Evolutionary conservation across 2,888 invertebrate species (phyloP), one percentile per base, ranked within the genome.

Genomic region (Vanessa cardui): DNA sequence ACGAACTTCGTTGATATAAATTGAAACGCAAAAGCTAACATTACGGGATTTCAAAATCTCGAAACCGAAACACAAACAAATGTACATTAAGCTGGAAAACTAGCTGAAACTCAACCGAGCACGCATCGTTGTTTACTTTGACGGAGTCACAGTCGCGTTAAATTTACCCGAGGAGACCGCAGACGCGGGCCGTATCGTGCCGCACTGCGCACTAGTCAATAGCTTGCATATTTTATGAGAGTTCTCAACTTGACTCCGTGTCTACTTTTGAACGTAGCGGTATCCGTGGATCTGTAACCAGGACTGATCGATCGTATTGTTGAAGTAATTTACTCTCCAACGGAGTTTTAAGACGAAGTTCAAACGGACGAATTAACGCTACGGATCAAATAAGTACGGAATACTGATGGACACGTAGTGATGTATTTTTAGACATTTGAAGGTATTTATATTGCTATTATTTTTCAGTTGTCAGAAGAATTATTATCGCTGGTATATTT

Each of bases 201-300:
- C 90, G 91, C 90, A 84, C 73, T 83, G 83, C 83, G 84, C 82
- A 84, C 82, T 80, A 86, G 83, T 86, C 89, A 83, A 89, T 87
- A 86, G 85, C 77, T 80, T 91, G 91, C 90, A 92, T 91, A 91
- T 90, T 92, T 92, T 87, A 92, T 86, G 84, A 80, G 78, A 80
- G 78, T 75, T 80, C 80, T 81, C 83, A 77, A 80, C 78, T 80
- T 77, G 74, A 76, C 73, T 75, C 69, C 66, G 62, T 21, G 65
- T 72, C 69, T 72, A 74, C 76, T 75, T 74, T 72, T 65, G 60
- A 65, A 66, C 60, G 59, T 44, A 63, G 56, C 9, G 60, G 68
- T 61, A 72, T 72, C 72, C 68, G 58, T 63, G 67, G 71, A 72
- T 72, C 65, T 65, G 72, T 58, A 60, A 62, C 63, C 46, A 64